phyloP scores from a whole-genome alignment of 2,113 vertebrate genomes.

The Sinocyclocheilus maitianheensis region DNA sequence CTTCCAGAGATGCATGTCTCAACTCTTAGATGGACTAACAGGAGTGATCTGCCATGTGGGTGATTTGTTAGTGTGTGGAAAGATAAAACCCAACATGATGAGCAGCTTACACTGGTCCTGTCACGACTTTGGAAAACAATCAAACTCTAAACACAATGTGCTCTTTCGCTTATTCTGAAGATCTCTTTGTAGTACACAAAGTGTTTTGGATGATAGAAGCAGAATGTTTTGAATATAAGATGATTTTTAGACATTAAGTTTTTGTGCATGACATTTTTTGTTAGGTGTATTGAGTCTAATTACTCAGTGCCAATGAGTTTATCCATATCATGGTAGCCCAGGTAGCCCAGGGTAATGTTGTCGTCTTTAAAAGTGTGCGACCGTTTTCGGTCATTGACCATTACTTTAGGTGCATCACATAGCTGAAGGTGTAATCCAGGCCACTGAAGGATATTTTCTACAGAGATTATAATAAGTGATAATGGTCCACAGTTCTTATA shows the following conservation, averaged over 20 bases:
- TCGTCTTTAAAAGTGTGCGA: neutral
- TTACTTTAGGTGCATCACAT: neutral
- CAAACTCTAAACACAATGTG: neutral
- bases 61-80: slow-evolving; percentile 31
- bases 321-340: neutral
- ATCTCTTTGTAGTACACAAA: slow-evolving; percentile 6
- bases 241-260: neutral
- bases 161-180: neutral
- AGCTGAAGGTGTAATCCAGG: neutral
- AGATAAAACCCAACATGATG: neutral
- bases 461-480: neutral
- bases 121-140: neutral
- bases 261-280: neutral
- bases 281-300: neutral
- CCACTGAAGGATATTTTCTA: slow-evolving; percentile 8
- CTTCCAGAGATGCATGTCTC: slow-evolving; percentile 33
- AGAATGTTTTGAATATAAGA: neutral
- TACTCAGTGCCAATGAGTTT: neutral
- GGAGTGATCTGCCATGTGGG: neutral
- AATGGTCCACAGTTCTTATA: neutral
- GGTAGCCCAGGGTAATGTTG: neutral
- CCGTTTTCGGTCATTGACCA: neutral
- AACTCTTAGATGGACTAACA: slow-evolving; percentile 28
- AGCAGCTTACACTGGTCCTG: slow-evolving; percentile 18
- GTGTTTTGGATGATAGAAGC: no score